Percentiles rank a stretch among this genome's conserved stretches.
These are phyloP conservation scores for Formica exsecta DNA, from an alignment of 1,140 invertebrate genomes.

Conservation along the genomic window DNA sequence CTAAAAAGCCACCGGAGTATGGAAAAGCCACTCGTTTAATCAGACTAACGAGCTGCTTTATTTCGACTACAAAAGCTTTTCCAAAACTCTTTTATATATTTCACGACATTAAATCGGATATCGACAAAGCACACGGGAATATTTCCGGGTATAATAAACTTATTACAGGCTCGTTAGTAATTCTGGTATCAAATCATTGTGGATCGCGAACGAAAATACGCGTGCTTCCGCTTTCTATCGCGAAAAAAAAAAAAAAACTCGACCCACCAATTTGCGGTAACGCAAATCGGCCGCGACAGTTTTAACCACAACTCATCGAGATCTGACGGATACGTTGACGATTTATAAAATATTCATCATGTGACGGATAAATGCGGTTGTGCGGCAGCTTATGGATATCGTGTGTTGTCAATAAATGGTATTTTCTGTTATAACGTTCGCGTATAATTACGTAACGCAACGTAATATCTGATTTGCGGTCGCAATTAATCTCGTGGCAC, in stretches of 20 bases:
- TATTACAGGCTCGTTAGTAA: constrained; percentile 37
- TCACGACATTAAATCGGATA: constrained; percentile 5
- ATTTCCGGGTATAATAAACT: constrained; percentile 17
- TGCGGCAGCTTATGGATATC: constrained; percentile 11
- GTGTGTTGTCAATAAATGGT: constrained; percentile 13
- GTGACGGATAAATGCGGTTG: constrained; percentile 34
- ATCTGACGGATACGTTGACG: constrained; percentile 25
- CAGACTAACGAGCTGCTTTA: constrained; percentile 6
- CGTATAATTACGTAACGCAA: constrained; percentile 29
- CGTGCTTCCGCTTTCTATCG: background rate
- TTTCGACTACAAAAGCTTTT: constrained; percentile 43
- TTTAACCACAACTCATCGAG: constrained; percentile 46
- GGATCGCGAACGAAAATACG: background rate
- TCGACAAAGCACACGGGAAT: background rate
- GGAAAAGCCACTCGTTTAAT: background rate
- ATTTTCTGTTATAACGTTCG: constrained; percentile 22
- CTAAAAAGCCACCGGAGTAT: background rate
- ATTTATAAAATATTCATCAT: constrained; percentile 61
- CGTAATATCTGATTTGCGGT: constrained; percentile 59
- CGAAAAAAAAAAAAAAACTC: constrained; percentile 2
- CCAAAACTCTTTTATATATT: constrained; percentile 18
- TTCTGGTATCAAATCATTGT: background rate
- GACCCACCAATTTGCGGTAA: constrained; percentile 31
- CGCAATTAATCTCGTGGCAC: constrained; percentile 40
- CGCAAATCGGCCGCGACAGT: constrained; percentile 32